phyloP scores from a whole-genome alignment of 2,797 vertebrate genomes.

The Oreonectes daqikongensis region DNA sequence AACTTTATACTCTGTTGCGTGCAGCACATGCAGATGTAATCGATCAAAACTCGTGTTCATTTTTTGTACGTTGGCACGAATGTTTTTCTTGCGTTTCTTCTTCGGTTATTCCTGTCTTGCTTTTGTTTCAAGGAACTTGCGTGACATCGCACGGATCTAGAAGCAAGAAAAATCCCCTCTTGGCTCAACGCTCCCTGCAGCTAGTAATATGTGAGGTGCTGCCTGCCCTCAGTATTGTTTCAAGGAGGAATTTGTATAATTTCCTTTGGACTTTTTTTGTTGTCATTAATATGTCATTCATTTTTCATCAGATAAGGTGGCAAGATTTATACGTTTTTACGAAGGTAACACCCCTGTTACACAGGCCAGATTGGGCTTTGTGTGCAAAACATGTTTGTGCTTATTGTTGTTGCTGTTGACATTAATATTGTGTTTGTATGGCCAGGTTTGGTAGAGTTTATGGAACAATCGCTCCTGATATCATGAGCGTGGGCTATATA shows the following conservation, averaged over 20 bases:
- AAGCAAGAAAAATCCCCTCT: constrained; percentile 59
- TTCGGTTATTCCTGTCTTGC: constrained; percentile 38
- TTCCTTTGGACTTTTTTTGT: constrained; percentile 63
- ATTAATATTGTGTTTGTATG: not conserved
- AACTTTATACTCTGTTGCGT: not conserved
- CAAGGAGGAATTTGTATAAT: constrained; percentile 63
- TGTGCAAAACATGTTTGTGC: constrained; percentile 24
- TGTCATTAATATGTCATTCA: constrained; percentile 59
- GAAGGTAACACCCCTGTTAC: not conserved
- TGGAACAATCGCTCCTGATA: not conserved
- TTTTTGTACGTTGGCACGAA: constrained; percentile 14
- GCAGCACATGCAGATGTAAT: constrained; percentile 10
- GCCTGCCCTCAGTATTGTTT: constrained; percentile 67
- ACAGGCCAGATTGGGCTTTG: constrained; percentile 21
- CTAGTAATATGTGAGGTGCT: constrained; percentile 55
- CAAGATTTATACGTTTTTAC: constrained; percentile 3
- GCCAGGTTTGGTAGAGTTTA: constrained; percentile 2
- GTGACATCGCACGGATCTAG: constrained; percentile 38
- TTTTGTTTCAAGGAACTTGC: constrained; percentile 50
- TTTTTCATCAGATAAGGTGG: constrained; percentile 53
- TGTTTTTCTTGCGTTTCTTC: constrained; percentile 23
- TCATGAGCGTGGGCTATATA: not conserved
- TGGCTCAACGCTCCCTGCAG: constrained; percentile 53
- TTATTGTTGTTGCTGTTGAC: constrained; percentile 9
- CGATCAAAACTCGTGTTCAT: constrained; percentile 8